A percentile compares a stretch with the other conserved stretches of the same genome.
Conservation (phyloP, 1,140 invertebrate species). For the Drosophila bifasciata region DNA sequence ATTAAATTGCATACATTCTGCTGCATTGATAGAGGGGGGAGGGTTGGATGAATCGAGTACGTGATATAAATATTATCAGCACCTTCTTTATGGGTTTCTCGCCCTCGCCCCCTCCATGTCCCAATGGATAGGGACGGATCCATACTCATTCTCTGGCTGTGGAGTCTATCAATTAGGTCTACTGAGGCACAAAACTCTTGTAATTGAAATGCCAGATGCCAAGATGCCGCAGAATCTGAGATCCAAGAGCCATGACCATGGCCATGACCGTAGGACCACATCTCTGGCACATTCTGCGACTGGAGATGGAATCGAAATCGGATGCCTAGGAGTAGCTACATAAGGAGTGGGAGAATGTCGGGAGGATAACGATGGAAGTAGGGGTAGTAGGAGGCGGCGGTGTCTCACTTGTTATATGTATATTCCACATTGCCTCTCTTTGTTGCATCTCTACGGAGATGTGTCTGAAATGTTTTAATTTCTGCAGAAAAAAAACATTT, state of each 20-base stretch:
- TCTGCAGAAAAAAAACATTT: conserved; percentile 11
- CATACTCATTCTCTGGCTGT: not conserved
- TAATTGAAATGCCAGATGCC: conserved; percentile 73
- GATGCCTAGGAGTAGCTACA: not conserved
- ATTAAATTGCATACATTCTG: conserved; percentile 67
- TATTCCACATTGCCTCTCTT: conserved; percentile 18
- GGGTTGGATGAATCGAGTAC: conserved; percentile 31
- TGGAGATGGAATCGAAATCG: conserved; percentile 13
- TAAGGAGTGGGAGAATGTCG: not conserved
- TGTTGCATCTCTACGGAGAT: conserved; percentile 18
- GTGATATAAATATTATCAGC: conserved; percentile 74
- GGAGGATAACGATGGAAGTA: no score
- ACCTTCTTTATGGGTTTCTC: conserved; percentile 33
- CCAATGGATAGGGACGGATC: not conserved
- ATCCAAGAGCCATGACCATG: conserved; percentile 26
- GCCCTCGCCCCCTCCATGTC: no score
- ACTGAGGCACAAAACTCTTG: conserved; percentile 39
- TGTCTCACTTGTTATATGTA: conserved; percentile 29
- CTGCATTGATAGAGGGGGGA: not conserved
- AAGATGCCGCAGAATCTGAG: conserved; percentile 8
- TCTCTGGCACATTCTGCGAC: conserved; percentile 15
- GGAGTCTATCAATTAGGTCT: conserved; percentile 76
- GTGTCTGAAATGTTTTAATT: conserved; percentile 56
- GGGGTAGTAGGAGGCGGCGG: not conserved
- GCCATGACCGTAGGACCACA: conserved; percentile 13